Percentiles rank a stretch among this genome's conserved stretches.
These are phyloP conservation scores for Pegoplata infirma DNA, from an alignment of 2,888 invertebrate species.

Conservation along the genomic window DNA sequence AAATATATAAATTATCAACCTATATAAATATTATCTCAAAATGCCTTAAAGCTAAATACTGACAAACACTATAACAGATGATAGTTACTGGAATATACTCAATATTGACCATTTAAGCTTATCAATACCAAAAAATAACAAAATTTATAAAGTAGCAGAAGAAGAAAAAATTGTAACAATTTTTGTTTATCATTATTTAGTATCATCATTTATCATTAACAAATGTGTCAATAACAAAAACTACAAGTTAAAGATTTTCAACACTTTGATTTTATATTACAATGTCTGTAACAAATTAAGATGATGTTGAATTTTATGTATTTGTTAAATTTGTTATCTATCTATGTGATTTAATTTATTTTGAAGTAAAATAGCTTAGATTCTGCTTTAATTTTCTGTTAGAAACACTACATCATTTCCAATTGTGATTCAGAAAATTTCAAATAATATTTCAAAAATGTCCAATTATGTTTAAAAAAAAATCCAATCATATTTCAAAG, in stretches of 20 bases:
- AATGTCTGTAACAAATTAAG: not conserved
- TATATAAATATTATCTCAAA: slow-evolving; percentile 24
- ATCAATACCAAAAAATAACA: not conserved
- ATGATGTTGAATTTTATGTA: not conserved
- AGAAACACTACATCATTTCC: no score
- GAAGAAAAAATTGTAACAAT: not conserved
- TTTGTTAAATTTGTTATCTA: not conserved
- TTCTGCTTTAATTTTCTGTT: no score
- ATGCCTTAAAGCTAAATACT: not conserved
- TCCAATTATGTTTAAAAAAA: no score
- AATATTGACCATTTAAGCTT: not conserved
- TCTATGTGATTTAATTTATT: not conserved
- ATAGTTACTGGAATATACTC: not conserved
- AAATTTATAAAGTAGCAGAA: not conserved
- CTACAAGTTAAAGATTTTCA: not conserved
- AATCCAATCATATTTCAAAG: no score
- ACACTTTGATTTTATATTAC: slow-evolving; percentile 17
- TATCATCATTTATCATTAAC: slow-evolving; percentile 25
- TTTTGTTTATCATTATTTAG: not conserved
- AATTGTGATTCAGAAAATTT: no score
- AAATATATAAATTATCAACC: not conserved
- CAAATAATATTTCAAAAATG: no score
- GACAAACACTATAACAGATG: no score
- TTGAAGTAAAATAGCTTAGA: no score
- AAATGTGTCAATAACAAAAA: slow-evolving; percentile 31